Conservation (phyloP, 64 coral and sea anemone species). For the Montipora efflorescens region DNA sequence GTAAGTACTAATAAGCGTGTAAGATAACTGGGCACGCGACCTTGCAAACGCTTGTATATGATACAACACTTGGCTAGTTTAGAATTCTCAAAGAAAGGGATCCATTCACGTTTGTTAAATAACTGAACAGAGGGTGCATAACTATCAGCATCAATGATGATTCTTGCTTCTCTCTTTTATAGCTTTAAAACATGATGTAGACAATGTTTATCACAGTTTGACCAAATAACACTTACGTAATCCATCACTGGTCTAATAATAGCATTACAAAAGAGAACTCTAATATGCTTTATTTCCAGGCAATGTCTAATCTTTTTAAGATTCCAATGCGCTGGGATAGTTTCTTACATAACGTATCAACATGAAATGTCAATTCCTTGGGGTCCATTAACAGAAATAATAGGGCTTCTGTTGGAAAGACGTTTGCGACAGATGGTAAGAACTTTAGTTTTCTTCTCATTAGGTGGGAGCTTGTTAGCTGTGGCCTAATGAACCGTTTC, state of each 20-base stretch:
- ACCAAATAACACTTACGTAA: constrained; percentile 33
- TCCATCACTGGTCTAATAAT: constrained; percentile 41
- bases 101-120: constrained; percentile 41
- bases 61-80: constrained; percentile 36
- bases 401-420: neutral
- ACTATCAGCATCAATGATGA: constrained; percentile 16
- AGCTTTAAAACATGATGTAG: constrained; percentile 39
- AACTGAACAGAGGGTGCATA: constrained; percentile 22
- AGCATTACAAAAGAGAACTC: constrained; percentile 45
- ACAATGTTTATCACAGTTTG: constrained; percentile 39
- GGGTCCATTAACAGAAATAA: constrained; percentile 32
- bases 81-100: constrained; percentile 57
- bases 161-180: constrained; percentile 44
- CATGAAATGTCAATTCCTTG: constrained; percentile 41
- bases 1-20: neutral
- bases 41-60: neutral
- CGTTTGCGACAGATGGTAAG: constrained; percentile 43
- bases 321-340: constrained; percentile 59
- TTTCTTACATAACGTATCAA: constrained; percentile 34
- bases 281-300: constrained; percentile 32
- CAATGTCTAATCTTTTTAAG: constrained; percentile 44
- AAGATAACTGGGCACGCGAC: constrained; percentile 32
- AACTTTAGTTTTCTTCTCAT: neutral
- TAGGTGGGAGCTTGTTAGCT: constrained; percentile 21
- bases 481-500: constrained; percentile 5